A percentile compares a stretch with the other conserved stretches of the same genome.
Conservation (phyloP, 92 coral and sea anemone genomes). For the Palythoa heliodiscus region DNA sequence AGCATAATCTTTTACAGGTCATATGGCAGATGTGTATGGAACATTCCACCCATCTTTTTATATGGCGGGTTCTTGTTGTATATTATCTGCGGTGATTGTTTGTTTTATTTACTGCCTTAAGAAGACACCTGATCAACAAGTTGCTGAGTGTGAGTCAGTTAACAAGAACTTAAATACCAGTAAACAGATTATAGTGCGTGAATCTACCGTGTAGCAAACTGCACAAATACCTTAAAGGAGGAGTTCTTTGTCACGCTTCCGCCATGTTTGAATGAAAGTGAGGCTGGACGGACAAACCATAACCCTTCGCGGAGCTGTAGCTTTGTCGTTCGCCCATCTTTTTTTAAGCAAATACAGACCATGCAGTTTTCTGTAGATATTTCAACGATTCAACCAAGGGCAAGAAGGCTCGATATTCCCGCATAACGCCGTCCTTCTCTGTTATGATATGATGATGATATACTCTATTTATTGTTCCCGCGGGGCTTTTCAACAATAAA, state of each 20-base stretch:
- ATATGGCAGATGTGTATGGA: slow-evolving; percentile 3
- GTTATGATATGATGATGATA: too few species aligned
- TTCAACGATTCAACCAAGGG: too few species aligned
- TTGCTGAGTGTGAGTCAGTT: neutral
- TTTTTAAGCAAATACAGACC: too few species aligned
- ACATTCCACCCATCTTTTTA: slow-evolving; percentile 1
- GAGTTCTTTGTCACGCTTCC: neutral
- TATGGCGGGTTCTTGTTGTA: neutral
- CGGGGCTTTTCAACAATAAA: too few species aligned
- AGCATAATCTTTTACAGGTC: neutral
- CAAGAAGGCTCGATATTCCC: too few species aligned
- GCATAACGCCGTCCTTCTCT: too few species aligned
- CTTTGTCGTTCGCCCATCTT: too few species aligned
- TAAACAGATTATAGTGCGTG: neutral
- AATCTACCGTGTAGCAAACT: neutral
- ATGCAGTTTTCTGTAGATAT: too few species aligned
- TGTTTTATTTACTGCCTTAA: neutral
- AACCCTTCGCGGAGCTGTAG: too few species aligned
- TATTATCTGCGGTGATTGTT: neutral
- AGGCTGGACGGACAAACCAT: too few species aligned
- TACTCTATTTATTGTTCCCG: too few species aligned
- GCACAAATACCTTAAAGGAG: neutral
- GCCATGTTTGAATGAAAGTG: neutral
- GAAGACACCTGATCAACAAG: neutral
- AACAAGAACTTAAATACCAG: neutral